Conservation (phyloP, 2,113 vertebrate species). For the Microcebus griseorufus region DNA sequence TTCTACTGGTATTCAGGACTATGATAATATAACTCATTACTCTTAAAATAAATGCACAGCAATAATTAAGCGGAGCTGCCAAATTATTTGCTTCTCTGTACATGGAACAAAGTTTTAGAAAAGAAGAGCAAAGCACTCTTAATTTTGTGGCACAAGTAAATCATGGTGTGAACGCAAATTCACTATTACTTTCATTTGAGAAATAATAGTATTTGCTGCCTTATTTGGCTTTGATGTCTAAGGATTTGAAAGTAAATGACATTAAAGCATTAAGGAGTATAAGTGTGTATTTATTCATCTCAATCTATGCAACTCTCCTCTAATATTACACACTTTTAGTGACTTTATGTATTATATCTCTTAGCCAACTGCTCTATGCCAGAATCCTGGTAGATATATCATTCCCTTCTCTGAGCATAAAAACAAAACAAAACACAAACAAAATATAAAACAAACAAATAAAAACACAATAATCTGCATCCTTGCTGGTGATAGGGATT, state of each 20-base stretch:
- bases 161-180: not conserved
- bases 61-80: not conserved
- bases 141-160: not conserved
- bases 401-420: not conserved
- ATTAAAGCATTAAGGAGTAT: not conserved
- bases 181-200: conserved; percentile 3
- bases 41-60: not conserved
- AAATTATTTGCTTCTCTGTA: not conserved
- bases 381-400: not conserved
- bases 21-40: not conserved
- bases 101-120: not conserved
- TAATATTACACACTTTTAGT: not conserved
- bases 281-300: not conserved
- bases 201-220: not conserved
- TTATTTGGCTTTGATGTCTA: not conserved
- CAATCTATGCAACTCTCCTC: not conserved
- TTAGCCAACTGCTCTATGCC: not conserved
- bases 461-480: not conserved
- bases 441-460: not conserved
- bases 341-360: not conserved
- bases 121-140: not conserved
- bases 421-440: not conserved
- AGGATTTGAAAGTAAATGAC: not conserved
- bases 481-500: not conserved
- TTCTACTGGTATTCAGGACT: not conserved